These are phyloP conservation scores for Epinephelus moara DNA, from an alignment of 2,113 vertebrate genomes.

Conservation along the genomic window DNA sequence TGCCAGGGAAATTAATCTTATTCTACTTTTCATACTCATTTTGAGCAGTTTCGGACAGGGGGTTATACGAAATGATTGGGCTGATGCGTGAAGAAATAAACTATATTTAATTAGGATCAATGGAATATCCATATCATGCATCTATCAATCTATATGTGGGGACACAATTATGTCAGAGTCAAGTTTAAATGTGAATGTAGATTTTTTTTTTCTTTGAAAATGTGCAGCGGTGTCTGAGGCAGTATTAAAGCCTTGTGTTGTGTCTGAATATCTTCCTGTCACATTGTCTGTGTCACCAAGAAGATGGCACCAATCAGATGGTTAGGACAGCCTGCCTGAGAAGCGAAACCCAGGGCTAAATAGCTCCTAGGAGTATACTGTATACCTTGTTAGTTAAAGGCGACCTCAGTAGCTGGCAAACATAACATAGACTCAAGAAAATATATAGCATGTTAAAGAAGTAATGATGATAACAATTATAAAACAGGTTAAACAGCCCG, in stretches of 20 bases:
- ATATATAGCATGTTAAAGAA: background rate
- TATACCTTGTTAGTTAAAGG: background rate
- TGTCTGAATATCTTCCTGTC: background rate
- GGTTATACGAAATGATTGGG: background rate
- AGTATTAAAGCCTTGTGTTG: background rate
- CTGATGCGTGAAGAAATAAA: background rate
- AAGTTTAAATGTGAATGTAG: no score
- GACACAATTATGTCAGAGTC: background rate
- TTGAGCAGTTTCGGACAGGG: background rate
- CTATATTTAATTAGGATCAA: background rate
- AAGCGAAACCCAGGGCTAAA: no score
- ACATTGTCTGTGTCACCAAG: background rate
- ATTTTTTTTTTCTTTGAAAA: background rate
- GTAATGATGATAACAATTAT: background rate
- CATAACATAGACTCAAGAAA: background rate
- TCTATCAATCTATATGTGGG: background rate
- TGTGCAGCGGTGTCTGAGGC: background rate
- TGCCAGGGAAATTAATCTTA: constrained; percentile 40
- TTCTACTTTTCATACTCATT: constrained; percentile 21
- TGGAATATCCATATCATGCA: background rate
- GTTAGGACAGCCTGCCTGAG: background rate
- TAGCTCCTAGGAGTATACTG: no score
- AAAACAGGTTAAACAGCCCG: background rate
- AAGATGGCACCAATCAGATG: background rate
- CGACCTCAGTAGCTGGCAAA: background rate